These are phyloP conservation scores for Porites lutea DNA, from an alignment of 64 coral and sea anemone genomes.

Conservation along the genomic window DNA sequence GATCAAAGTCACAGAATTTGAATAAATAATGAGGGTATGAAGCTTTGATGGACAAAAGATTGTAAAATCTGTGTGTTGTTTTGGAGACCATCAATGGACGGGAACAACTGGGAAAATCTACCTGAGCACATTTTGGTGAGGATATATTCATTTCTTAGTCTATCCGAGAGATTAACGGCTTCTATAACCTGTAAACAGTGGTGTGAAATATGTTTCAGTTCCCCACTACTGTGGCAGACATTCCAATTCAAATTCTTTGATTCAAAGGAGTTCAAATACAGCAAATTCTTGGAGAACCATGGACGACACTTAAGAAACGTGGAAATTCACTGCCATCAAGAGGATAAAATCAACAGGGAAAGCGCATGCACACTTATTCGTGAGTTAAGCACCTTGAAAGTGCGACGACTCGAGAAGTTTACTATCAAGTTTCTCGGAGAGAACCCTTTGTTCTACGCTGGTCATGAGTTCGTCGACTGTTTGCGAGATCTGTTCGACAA, in stretches of 20 bases:
- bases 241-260: slow-evolving; percentile 75
- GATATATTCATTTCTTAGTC: slow-evolving; percentile 55
- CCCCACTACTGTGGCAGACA: slow-evolving; percentile 74
- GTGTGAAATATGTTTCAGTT: slow-evolving; percentile 74
- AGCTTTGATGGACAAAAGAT: neutral
- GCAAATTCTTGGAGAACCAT: slow-evolving; percentile 59
- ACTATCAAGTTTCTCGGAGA: slow-evolving; percentile 78
- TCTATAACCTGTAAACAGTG: slow-evolving; percentile 79
- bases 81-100: slow-evolving; percentile 25
- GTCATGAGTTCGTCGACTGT: slow-evolving; percentile 77
- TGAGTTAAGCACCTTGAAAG: slow-evolving; percentile 60
- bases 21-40: neutral
- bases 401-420: slow-evolving; percentile 75
- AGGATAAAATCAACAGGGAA: slow-evolving; percentile 80
- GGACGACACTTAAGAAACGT: slow-evolving; percentile 76
- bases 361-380: slow-evolving; percentile 82
- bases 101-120: slow-evolving; percentile 67
- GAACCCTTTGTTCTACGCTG: slow-evolving; percentile 95
- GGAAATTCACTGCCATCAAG: slow-evolving; percentile 66
- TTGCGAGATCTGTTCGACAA: slow-evolving; percentile 71
- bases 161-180: slow-evolving; percentile 60
- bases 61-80: neutral
- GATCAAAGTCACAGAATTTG: neutral
- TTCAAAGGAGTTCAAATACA: slow-evolving; percentile 68
- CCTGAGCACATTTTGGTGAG: slow-evolving; percentile 77